Percentiles rank a stretch among this genome's conserved stretches.
These are phyloP conservation scores for Pocillopora meandrina DNA, from an alignment of 92 coral and sea anemone species.

Conservation along the genomic window DNA sequence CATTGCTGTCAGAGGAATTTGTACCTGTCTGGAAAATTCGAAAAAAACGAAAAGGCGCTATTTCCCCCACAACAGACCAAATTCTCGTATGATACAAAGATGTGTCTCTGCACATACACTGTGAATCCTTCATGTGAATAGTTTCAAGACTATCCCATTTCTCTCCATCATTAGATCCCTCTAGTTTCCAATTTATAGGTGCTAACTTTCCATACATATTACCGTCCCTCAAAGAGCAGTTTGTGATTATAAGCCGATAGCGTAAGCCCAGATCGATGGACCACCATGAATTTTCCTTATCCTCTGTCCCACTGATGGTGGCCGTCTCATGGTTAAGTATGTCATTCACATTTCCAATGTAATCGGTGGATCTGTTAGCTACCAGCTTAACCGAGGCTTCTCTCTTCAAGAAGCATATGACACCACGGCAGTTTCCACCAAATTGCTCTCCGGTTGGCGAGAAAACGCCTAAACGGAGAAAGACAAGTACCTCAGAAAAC, in stretches of 20 bases:
- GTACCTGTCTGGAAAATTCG: constrained; percentile 74
- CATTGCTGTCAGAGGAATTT: constrained; percentile 64
- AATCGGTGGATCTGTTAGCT: background rate
- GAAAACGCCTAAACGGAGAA: background rate
- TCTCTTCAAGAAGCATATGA: background rate
- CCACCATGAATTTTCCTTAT: constrained; percentile 58
- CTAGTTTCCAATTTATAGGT: constrained; percentile 63
- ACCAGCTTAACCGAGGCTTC: background rate
- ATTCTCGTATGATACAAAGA: constrained; percentile 56
- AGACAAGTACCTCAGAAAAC: too few species aligned
- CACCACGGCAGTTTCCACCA: background rate
- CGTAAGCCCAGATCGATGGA: constrained; percentile 63
- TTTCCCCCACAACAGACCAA: constrained; percentile 64
- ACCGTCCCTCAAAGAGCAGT: constrained; percentile 74
- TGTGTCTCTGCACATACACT: constrained; percentile 30
- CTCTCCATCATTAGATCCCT: constrained; percentile 68
- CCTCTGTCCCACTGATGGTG: background rate
- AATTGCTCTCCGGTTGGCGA: background rate
- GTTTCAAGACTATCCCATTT: constrained; percentile 49
- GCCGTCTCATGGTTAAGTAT: background rate
- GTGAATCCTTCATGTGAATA: background rate
- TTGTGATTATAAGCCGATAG: constrained; percentile 54
- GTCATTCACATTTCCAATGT: background rate
- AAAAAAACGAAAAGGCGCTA: constrained; percentile 58
- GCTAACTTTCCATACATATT: constrained; percentile 59